Evolutionary conservation across 2,888 invertebrate species (phyloP).

Genomic region (Vanessa cardui): DNA sequence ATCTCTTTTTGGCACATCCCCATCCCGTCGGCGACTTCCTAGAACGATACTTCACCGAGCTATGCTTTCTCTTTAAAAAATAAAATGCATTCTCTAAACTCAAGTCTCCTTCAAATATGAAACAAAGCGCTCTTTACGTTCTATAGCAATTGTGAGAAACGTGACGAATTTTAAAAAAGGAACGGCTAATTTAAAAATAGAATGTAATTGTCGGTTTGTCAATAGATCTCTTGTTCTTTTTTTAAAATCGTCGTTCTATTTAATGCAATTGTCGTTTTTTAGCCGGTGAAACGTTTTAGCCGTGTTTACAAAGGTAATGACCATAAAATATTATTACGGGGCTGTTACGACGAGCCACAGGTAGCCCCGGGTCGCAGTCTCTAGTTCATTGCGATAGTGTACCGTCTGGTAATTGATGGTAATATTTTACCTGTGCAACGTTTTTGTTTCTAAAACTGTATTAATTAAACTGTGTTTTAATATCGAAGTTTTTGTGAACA

Average conservation of each 20-base stretch:
- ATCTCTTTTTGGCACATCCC: slow-evolving; percentile 84
- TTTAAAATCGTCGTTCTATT: slow-evolving; percentile 58
- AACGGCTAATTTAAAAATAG: slow-evolving; percentile 52
- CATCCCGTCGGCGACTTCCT: slow-evolving; percentile 78
- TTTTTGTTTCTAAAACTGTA: slow-evolving; percentile 1
- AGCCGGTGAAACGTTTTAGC: slow-evolving; percentile 67
- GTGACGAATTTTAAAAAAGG: slow-evolving; percentile 42
- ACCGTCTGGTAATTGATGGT: slow-evolving; percentile 69
- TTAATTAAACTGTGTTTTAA: not conserved
- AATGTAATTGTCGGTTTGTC: slow-evolving; percentile 39
- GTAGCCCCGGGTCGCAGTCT: slow-evolving; percentile 65
- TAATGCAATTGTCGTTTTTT: slow-evolving; percentile 72
- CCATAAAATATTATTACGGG: slow-evolving; percentile 79
- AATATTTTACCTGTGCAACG: slow-evolving; percentile 63
- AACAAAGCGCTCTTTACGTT: slow-evolving; percentile 34
- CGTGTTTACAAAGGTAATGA: slow-evolving; percentile 77
- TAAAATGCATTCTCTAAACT: slow-evolving; percentile 43
- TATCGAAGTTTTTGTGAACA: not conserved
- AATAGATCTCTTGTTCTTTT: slow-evolving; percentile 48
- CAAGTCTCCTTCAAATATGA: slow-evolving; percentile 37
- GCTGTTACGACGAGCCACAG: slow-evolving; percentile 75
- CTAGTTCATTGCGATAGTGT: slow-evolving; percentile 67
- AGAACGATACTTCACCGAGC: slow-evolving; percentile 69
- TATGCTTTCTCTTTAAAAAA: slow-evolving; percentile 66
- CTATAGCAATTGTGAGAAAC: slow-evolving; percentile 33